Conservation (phyloP, 2,888 invertebrate species). For the Drosophila macrospina region DNA sequence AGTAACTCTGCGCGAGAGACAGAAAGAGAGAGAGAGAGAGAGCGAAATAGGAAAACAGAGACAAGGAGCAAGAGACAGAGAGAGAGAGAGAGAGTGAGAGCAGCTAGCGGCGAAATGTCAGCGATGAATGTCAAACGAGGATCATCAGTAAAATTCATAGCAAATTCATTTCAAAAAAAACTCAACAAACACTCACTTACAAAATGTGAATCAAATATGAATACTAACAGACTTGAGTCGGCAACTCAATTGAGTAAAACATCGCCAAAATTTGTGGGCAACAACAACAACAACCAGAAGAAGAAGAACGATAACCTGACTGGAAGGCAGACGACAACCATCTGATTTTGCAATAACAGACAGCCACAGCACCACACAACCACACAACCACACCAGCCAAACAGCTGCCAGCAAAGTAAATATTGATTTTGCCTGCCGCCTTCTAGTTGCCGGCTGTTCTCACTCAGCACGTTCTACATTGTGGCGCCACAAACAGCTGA, state of each 20-base stretch:
- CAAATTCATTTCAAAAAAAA: too few relatives aligned
- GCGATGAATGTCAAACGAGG: constrained; percentile 10
- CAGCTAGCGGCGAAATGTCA: constrained; percentile 15
- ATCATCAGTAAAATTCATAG: constrained; percentile 20
- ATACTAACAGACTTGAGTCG: background rate
- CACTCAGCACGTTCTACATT: constrained; percentile 20
- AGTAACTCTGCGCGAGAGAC: constrained; percentile 24
- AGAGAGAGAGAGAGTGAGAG: background rate
- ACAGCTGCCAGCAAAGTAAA: constrained; percentile 69
- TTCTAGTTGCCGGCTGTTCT: constrained; percentile 53
- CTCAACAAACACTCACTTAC: background rate
- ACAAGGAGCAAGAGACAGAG: background rate
- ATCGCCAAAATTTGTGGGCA: constrained; percentile 9
- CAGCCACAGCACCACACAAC: constrained; percentile 4
- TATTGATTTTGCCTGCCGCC: constrained; percentile 64
- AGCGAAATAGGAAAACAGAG: background rate
- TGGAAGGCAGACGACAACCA: constrained; percentile 53
- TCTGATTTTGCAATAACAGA: constrained; percentile 63
- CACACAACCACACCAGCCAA: constrained; percentile 26
- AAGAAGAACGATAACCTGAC: constrained; percentile 10
- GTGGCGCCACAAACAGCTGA: constrained; percentile 59
- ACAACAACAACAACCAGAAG: background rate
- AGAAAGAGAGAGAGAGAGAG: constrained; percentile 4
- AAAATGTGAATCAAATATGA: background rate
- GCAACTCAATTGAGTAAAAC: constrained; percentile 5